phyloP scores from a whole-genome alignment of 2,888 invertebrate genomes.

The Trypoxylon attenuatum region DNA sequence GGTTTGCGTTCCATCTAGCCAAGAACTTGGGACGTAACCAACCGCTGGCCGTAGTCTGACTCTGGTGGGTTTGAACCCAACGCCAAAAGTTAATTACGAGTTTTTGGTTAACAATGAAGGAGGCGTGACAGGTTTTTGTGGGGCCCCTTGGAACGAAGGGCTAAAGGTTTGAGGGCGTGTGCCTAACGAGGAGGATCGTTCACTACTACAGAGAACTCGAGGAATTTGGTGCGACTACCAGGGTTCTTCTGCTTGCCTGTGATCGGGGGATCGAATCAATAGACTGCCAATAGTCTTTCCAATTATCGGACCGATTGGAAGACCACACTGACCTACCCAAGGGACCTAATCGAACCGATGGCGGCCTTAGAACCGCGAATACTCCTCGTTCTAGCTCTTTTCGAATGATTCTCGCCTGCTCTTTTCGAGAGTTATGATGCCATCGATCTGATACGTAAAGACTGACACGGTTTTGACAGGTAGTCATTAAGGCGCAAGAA shows the following conservation, averaged over 20 bases:
- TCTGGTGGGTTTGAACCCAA: too few species aligned
- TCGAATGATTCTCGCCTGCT: constrained; percentile 61
- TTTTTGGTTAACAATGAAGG: too few species aligned
- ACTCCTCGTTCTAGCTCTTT: constrained; percentile 44
- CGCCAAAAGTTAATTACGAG: too few species aligned
- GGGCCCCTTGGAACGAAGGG: too few species aligned
- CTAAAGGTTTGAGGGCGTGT: background rate
- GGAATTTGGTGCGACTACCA: constrained; percentile 66
- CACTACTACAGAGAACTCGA: constrained; percentile 16
- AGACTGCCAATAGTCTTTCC: constrained; percentile 73
- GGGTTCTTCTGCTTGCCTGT: constrained; percentile 68
- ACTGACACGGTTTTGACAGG: constrained; percentile 29
- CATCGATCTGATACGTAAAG: constrained; percentile 67
- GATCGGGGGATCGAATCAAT: constrained; percentile 72
- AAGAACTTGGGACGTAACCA: too few species aligned
- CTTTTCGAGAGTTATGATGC: constrained; percentile 62
- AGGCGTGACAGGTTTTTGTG: too few species aligned
- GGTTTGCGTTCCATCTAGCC: too few species aligned
- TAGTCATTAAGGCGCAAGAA: background rate
- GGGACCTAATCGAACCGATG: background rate
- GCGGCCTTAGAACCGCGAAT: background rate
- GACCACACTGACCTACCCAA: background rate
- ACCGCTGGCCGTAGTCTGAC: too few species aligned
- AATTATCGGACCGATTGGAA: constrained; percentile 70
- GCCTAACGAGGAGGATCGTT: background rate